These are phyloP conservation scores for Kuschelorhynchus macadamiae DNA, from an alignment of 2,888 invertebrate species.

Conservation along the genomic window DNA sequence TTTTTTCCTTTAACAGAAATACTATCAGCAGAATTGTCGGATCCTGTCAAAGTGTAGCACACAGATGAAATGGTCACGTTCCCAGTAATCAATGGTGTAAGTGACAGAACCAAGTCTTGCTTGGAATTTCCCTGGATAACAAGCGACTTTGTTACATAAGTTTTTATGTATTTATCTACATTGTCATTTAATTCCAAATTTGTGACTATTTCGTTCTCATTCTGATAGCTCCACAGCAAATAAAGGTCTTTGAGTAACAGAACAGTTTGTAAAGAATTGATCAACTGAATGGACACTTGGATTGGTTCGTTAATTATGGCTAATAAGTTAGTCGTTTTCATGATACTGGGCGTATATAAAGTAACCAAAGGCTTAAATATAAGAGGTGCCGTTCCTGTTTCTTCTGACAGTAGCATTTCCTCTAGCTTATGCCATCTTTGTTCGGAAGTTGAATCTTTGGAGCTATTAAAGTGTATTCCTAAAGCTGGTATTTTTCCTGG, in stretches of 20 bases:
- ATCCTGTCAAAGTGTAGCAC: conserved; percentile 64
- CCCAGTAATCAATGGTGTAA: conserved; percentile 83
- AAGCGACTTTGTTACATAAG: conserved; percentile 73
- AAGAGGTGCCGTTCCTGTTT: conserved; percentile 78
- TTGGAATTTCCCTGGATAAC: conserved; percentile 74
- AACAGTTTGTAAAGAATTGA: conserved; percentile 82
- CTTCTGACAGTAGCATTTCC: conserved; percentile 81
- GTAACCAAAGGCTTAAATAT: conserved; percentile 85
- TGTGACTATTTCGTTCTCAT: conserved; percentile 65
- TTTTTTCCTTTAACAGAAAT: conserved; percentile 75
- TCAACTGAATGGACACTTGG: conserved; percentile 81
- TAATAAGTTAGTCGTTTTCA: conserved; percentile 77
- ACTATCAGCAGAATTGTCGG: conserved; percentile 62
- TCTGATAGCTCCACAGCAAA: conserved; percentile 80
- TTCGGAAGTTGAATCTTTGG: conserved; percentile 58
- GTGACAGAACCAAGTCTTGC: conserved; percentile 77
- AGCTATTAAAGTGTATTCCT: conserved; percentile 67
- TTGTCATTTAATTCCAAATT: conserved; percentile 65
- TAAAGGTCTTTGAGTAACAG: conserved; percentile 79
- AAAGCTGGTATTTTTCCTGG: conserved; percentile 73
- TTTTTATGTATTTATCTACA: conserved; percentile 70
- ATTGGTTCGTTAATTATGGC: conserved; percentile 88
- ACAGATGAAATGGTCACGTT: conserved; percentile 82
- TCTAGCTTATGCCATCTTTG: conserved; percentile 81
- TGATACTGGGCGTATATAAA: conserved; percentile 78